Conservation (phyloP, 2,888 invertebrate genomes). For the Dynastes maya region DNA sequence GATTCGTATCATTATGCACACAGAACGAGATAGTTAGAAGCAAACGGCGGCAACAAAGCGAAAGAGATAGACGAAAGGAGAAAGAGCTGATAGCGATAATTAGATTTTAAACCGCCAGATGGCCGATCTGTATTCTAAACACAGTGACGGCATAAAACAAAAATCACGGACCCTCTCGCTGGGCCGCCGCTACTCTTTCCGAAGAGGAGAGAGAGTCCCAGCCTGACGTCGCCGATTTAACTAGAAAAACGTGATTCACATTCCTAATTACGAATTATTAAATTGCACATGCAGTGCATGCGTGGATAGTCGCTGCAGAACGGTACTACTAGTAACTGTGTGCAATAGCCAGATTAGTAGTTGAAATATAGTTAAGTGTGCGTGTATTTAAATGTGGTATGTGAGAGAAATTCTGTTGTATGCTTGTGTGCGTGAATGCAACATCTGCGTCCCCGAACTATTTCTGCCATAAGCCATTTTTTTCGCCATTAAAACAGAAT, state of each 20-base stretch:
- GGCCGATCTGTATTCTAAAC: conserved; percentile 66
- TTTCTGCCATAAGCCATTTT: conserved; percentile 51
- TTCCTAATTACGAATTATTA: conserved; percentile 68
- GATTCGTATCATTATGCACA: conserved; percentile 15
- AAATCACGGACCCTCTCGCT: conserved; percentile 62
- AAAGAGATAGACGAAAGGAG: neutral
- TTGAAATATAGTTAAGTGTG: conserved; percentile 19
- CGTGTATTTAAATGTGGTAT: conserved; percentile 8
- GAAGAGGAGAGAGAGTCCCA: conserved; percentile 12
- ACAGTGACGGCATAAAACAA: conserved; percentile 69
- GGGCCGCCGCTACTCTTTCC: neutral
- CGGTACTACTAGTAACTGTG: conserved; percentile 25
- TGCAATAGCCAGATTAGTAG: conserved; percentile 4
- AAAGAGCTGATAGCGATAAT: conserved; percentile 60
- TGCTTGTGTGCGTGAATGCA: conserved; percentile 9
- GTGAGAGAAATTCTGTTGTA: neutral
- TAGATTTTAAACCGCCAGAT: conserved; percentile 63
- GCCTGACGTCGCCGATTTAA: conserved; percentile 64
- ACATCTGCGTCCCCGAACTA: conserved; percentile 49
- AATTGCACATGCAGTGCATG: conserved; percentile 55
- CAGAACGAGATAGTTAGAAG: no score
- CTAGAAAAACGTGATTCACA: conserved; percentile 70
- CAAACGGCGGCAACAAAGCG: neutral
- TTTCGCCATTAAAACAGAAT: conserved; percentile 54
- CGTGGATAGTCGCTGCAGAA: neutral